phyloP scores from a whole-genome alignment of 2,113 vertebrate species.

The Ochotona princeps region DNA sequence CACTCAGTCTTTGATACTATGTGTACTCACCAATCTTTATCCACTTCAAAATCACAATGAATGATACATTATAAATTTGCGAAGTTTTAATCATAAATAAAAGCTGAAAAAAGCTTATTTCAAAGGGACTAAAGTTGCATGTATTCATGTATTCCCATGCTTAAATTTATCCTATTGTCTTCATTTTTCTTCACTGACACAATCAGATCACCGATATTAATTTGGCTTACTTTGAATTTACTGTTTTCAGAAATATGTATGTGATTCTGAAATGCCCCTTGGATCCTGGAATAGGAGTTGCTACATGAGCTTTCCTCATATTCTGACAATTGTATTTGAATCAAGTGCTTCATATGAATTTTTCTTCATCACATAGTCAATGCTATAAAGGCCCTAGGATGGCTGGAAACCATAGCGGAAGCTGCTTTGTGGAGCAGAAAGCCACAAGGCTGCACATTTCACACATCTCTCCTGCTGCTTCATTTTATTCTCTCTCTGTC shows the following conservation, averaged over 20 bases:
- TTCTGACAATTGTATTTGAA: background rate
- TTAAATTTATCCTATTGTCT: background rate
- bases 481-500: conserved; percentile 66
- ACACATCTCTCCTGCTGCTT: conserved; percentile 57
- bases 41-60: background rate
- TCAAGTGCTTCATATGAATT: background rate
- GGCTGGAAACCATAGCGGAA: background rate
- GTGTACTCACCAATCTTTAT: background rate
- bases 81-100: background rate
- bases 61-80: background rate
- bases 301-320: background rate
- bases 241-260: background rate
- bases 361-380: background rate
- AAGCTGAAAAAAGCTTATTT: background rate
- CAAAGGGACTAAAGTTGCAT: background rate
- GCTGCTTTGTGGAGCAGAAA: conserved; percentile 36
- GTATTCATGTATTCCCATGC: background rate
- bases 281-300: background rate
- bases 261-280: conserved; percentile 5
- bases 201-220: background rate
- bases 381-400: background rate
- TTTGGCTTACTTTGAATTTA: background rate
- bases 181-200: background rate
- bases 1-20: background rate
- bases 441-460: conserved; percentile 21